Evolutionary conservation across 2,797 vertebrate genomes (phyloP).

Genomic region (Brachymystax lenok): DNA sequence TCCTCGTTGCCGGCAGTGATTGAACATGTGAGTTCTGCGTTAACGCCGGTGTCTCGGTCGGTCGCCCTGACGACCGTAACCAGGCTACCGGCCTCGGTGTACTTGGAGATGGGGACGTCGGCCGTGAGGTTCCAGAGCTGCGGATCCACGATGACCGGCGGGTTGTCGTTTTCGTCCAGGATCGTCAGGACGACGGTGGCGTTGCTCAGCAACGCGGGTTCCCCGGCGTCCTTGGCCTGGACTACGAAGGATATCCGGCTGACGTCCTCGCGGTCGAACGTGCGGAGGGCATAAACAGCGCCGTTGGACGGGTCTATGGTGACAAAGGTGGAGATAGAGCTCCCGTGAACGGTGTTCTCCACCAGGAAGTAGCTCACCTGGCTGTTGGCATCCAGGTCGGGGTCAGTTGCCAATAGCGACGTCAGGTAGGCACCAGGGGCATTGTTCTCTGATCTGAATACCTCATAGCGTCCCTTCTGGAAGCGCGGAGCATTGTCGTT

Average conservation of each 20-base stretch:
- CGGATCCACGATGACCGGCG: slow-evolving; percentile 86
- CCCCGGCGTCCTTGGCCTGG: slow-evolving; percentile 91
- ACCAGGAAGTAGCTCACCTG: slow-evolving; percentile 94
- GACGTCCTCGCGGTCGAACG: slow-evolving; percentile 93
- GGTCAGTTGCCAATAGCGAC: slow-evolving; percentile 88
- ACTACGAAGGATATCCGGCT: slow-evolving; percentile 88
- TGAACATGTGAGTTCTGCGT: slow-evolving; percentile 90
- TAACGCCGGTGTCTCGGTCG: slow-evolving; percentile 90
- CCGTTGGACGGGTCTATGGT: slow-evolving; percentile 95
- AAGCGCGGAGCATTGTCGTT: slow-evolving; percentile 95
- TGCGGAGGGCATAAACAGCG: slow-evolving; percentile 89
- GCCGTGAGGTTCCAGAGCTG: slow-evolving; percentile 87
- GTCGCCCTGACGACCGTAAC: slow-evolving; percentile 86
- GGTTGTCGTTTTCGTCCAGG: slow-evolving; percentile 94
- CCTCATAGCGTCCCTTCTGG: slow-evolving; percentile 89
- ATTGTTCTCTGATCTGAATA: slow-evolving; percentile 94
- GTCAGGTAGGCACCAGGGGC: slow-evolving; percentile 90
- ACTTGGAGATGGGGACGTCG: slow-evolving; percentile 85
- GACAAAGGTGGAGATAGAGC: slow-evolving; percentile 90
- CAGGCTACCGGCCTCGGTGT: slow-evolving; percentile 82
- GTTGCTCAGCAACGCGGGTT: slow-evolving; percentile 82
- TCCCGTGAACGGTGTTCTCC: slow-evolving; percentile 86
- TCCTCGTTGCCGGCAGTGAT: slow-evolving; percentile 87
- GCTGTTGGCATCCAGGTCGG: slow-evolving; percentile 89
- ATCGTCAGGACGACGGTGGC: slow-evolving; percentile 87